Conservation (phyloP, 1,140 invertebrate species). For the Hyposmocoma kahamanoa region DNA sequence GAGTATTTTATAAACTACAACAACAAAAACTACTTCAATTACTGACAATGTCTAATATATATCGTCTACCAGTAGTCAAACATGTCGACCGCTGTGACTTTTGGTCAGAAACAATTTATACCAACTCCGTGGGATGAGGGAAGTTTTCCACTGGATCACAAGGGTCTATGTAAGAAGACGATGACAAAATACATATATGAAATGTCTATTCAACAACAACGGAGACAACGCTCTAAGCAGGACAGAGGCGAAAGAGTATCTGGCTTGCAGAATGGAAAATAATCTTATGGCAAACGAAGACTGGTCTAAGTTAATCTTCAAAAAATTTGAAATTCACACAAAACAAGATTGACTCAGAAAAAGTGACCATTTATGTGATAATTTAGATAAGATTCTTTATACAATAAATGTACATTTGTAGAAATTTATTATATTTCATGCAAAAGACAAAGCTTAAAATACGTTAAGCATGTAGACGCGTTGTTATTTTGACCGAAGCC, state of each 20-base stretch:
- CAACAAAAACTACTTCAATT: neutral
- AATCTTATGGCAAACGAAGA: slow-evolving; percentile 94
- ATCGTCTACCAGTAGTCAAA: no score
- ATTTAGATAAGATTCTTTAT: no score
- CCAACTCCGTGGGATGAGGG: slow-evolving; percentile 91
- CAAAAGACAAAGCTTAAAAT: no score
- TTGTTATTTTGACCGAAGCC: no score
- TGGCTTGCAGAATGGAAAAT: slow-evolving; percentile 95
- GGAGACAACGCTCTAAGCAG: slow-evolving; percentile 86
- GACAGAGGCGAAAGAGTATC: slow-evolving; percentile 85
- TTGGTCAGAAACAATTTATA: slow-evolving; percentile 87
- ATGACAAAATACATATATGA: slow-evolving; percentile 95
- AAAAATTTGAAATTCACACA: slow-evolving; percentile 24
- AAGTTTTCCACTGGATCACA: slow-evolving; percentile 96
- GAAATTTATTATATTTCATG: no score
- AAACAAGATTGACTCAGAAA: no score
- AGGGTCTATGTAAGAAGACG: slow-evolving; percentile 87
- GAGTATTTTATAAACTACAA: no score
- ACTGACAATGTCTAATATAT: neutral
- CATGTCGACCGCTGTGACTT: slow-evolving; percentile 90
- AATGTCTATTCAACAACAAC: slow-evolving; percentile 85
- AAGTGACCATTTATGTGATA: no score
- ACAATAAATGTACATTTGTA: no score
- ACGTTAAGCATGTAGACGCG: no score
- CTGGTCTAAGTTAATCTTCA: slow-evolving; percentile 88